phyloP scores from a whole-genome alignment of 2,888 invertebrate species.

The Loripinus fragilis region DNA sequence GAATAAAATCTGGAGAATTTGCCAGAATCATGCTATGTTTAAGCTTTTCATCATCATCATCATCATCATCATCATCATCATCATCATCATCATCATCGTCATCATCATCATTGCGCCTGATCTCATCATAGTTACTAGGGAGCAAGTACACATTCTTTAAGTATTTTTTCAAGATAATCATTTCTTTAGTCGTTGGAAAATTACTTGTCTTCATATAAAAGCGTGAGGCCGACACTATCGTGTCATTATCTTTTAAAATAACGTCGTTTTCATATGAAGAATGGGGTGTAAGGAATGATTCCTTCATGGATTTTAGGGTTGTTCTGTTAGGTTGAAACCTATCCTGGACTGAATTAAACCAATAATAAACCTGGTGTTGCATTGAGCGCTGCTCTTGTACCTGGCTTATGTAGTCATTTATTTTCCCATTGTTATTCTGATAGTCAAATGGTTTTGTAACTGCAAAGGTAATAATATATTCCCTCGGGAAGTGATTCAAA shows the following conservation, averaged over 20 bases:
- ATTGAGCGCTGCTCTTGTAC: not conserved
- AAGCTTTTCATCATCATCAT: not conserved
- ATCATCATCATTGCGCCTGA: not conserved
- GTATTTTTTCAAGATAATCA: conserved; percentile 32
- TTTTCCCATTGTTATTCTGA: not conserved
- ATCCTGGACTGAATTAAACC: not conserved
- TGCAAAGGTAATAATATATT: not conserved
- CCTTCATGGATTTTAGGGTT: conserved; percentile 2
- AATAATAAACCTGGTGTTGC: not conserved
- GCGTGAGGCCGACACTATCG: conserved; percentile 27
- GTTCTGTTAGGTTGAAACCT: not conserved
- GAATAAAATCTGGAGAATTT: conserved; percentile 41
- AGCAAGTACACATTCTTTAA: not conserved
- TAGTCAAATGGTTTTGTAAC: not conserved
- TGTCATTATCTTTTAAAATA: conserved; percentile 21
- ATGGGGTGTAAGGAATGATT: conserved; percentile 19
- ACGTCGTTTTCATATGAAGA: conserved; percentile 35
- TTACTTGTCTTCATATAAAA: conserved; percentile 39
- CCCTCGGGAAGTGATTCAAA: not conserved
- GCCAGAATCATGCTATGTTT: not conserved
- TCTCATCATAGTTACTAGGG: not conserved
- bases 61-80: conserved; percentile 19
- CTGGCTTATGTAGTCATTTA: not conserved
- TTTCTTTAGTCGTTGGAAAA: conserved; percentile 28
- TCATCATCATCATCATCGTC: conserved; percentile 35